Evolutionary conservation across 2,888 invertebrate genomes (phyloP).

Genomic region (Parnassius glacialis): DNA sequence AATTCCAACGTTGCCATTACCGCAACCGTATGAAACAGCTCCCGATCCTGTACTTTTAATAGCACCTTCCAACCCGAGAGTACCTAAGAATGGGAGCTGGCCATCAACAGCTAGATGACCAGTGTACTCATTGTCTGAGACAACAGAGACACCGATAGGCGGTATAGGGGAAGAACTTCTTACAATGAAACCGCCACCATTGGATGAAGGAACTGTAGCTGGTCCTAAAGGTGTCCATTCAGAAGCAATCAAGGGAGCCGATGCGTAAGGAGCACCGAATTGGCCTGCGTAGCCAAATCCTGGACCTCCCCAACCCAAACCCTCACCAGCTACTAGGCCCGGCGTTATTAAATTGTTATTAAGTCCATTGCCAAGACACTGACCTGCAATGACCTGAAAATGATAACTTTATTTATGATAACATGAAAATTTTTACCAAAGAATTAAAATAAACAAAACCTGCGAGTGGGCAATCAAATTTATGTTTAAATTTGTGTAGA

Average conservation of each 20-base stretch:
- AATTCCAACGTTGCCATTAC: conserved; percentile 38
- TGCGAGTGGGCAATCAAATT: too few species aligned
- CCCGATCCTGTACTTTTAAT: conserved; percentile 40
- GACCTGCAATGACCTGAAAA: conserved; percentile 22
- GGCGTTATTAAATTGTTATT: conserved; percentile 15
- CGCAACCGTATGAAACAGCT: conserved; percentile 37
- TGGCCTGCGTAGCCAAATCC: conserved; percentile 16
- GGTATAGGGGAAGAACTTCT: conserved; percentile 32
- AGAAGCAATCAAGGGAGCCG: conserved; percentile 17
- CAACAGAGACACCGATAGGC: conserved; percentile 42
- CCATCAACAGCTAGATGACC: conserved; percentile 32
- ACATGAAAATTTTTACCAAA: neutral
- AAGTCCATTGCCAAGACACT: conserved; percentile 13
- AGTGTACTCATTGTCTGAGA: conserved; percentile 48
- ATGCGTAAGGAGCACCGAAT: conserved; percentile 13
- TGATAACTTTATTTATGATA: neutral
- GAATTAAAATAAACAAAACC: too few species aligned
- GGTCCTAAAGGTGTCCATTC: conserved; percentile 21
- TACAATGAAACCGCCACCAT: conserved; percentile 29
- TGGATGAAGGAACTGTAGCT: conserved; percentile 24
- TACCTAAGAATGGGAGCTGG: conserved; percentile 33
- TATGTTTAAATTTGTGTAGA: too few species aligned
- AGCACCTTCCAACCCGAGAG: conserved; percentile 40
- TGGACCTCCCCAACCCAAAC: conserved; percentile 20
- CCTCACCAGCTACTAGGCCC: conserved; percentile 13